Conservation (phyloP, 2,797 vertebrate species). For the Eulemur coronatus region DNA sequence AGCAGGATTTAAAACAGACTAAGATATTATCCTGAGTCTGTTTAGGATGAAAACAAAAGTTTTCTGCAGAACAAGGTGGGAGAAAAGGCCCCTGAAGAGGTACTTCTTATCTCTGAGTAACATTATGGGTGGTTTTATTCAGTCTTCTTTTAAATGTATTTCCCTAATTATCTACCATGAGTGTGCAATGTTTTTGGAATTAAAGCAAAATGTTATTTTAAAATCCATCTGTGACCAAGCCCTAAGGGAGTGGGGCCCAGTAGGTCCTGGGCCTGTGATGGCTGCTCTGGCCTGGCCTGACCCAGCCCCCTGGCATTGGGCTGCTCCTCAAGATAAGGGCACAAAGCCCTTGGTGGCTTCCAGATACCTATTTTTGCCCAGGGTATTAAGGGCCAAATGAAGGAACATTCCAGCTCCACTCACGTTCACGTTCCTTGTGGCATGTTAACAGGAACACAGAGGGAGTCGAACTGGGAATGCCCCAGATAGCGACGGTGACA, state of each 20-base stretch:
- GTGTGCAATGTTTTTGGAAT: neutral
- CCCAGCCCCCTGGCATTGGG: neutral
- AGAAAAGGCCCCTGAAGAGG: neutral
- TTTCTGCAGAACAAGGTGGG: neutral
- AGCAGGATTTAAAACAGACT: neutral
- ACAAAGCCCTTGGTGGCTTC: constrained; percentile 28
- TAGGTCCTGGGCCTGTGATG: neutral
- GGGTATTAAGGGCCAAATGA: constrained; percentile 46
- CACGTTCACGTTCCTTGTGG: neutral
- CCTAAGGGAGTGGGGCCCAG: neutral
- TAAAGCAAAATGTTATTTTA: neutral
- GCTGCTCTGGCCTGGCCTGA: neutral
- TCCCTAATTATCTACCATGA: neutral
- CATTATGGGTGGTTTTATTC: neutral
- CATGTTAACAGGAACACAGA: neutral
- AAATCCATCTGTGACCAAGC: neutral
- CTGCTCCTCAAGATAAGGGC: constrained; percentile 58
- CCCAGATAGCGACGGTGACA: no score
- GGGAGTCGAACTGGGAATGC: neutral
- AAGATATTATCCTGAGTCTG: neutral
- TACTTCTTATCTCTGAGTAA: neutral
- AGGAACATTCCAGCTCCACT: constrained; percentile 23
- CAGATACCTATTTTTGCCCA: constrained; percentile 64
- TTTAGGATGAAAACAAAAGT: neutral
- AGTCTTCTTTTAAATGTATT: neutral